Conservation (phyloP, 2,113 vertebrate species). For the Pogona vitticeps region DNA sequence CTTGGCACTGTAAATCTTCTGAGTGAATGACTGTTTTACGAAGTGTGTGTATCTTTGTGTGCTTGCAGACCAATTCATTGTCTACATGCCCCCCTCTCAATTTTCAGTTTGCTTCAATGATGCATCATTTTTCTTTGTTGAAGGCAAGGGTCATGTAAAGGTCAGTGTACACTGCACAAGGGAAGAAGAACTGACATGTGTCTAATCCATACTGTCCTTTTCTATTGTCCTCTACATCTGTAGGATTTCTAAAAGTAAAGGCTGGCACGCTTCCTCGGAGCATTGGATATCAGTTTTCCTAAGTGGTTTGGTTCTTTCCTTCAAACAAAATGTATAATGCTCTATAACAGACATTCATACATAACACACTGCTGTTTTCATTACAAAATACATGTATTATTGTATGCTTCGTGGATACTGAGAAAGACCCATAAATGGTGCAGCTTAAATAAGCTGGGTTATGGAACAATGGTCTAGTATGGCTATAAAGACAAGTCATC, state of each 20-base stretch:
- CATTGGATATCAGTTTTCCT: background rate
- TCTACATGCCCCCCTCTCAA: background rate
- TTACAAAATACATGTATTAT: too few species aligned
- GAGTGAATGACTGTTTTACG: background rate
- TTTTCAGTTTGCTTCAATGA: background rate
- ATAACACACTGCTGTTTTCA: background rate
- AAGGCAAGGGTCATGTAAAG: background rate
- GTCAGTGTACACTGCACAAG: accelerated
- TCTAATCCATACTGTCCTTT: background rate
- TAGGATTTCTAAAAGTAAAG: slow-evolving; percentile 22
- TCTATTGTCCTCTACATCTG: background rate
- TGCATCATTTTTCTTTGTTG: background rate
- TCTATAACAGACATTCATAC: accelerated
- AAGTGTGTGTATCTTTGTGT: background rate
- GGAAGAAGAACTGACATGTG: background rate
- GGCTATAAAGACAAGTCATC: background rate
- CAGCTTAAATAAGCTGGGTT: background rate
- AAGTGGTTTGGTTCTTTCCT: background rate
- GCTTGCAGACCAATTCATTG: background rate
- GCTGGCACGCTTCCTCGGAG: background rate
- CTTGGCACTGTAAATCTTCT: background rate
- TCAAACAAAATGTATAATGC: accelerated
- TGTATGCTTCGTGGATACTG: too few species aligned
- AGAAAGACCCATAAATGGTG: slow-evolving; percentile 7
- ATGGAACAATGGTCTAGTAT: background rate